These are phyloP conservation scores for Pterocles orientalis DNA, from an alignment of 2,113 vertebrate genomes.

Conservation along the genomic window DNA sequence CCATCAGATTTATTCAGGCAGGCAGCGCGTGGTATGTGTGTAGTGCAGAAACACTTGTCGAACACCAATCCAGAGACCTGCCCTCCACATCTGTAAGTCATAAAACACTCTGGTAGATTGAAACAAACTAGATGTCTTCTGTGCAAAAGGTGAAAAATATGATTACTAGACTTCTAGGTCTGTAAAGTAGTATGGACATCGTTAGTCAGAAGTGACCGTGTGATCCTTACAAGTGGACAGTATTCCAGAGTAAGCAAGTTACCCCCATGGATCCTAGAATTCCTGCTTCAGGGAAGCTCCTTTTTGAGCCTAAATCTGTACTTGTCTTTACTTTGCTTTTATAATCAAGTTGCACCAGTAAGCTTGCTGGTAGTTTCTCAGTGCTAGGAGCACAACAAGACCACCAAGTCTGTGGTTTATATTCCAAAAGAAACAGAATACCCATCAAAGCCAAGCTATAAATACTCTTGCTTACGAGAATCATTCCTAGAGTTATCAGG, in stretches of 20 bases:
- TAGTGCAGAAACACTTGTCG: neutral
- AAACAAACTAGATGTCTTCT: neutral
- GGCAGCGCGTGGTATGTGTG: neutral
- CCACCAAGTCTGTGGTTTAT: neutral
- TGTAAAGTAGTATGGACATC: neutral
- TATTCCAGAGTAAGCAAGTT: neutral
- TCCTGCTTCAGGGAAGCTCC: neutral
- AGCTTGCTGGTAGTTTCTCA: neutral
- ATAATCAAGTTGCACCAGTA: neutral
- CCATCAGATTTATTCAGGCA: neutral
- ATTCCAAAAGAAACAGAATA: neutral
- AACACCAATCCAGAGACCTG: neutral
- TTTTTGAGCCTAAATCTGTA: neutral
- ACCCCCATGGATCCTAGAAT: neutral
- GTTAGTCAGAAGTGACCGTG: neutral
- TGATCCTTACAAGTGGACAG: neutral
- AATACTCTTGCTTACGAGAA: neutral
- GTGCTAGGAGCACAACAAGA: neutral
- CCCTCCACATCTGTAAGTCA: neutral
- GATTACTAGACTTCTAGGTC: neutral
- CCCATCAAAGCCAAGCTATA: neutral
- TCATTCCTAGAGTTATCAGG: neutral
- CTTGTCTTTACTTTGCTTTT: neutral
- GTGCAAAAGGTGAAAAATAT: neutral
- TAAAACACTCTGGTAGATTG: neutral